Evolutionary conservation across 2,888 invertebrate genomes (phyloP), one percentile per base, ranked within the genome.

Genomic region (Ophion costatus): DNA sequence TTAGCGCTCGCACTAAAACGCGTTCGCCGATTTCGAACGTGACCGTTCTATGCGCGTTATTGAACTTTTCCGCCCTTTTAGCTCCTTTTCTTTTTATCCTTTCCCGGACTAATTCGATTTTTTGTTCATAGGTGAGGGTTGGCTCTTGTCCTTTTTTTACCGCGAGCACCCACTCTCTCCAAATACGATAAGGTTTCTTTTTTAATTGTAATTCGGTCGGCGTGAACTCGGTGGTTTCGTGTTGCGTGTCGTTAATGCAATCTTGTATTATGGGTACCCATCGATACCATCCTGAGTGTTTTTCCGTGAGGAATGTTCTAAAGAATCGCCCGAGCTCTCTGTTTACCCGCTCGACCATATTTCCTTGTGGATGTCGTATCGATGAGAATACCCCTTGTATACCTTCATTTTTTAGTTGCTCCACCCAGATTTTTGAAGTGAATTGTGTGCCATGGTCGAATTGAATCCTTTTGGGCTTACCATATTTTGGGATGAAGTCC

Each of bases 361-460:
- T 77, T 1, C 69, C 69, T 29, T 77, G 78, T 1, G 78, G 78
- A 56, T 78, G 78, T 14, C 78, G 22, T 0, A 69, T 69, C 9
- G 78, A 78, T 2, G 78, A 69, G 17, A 77, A 67, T 5, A 42
- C 42, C 2, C 20, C 42, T 42, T 42, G 17, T 2, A 67, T 42
- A 0, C 10, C 11, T 24, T 69, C 24, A 0, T 51, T 24, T 10
- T 33, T 14, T n/a, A 59, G 20, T 7, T 59, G 3, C 3, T 70
- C 17, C 1, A 33, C 1, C 79, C 71, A 71, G 0, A 22, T 1
- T 10, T 24, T 66, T 1, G 80, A 14, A 1, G 71, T 79, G 5
- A 71, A 69, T 45, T 78, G 77, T 2, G 77, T 78, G 2, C 77
- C 61, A 17, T 70, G 71, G 1, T 79, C 79, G n/a, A 79, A 79